Evolutionary conservation across 53 echinoderm and acorn worm species (phyloP).

Genomic region (Stichopus horrens): DNA sequence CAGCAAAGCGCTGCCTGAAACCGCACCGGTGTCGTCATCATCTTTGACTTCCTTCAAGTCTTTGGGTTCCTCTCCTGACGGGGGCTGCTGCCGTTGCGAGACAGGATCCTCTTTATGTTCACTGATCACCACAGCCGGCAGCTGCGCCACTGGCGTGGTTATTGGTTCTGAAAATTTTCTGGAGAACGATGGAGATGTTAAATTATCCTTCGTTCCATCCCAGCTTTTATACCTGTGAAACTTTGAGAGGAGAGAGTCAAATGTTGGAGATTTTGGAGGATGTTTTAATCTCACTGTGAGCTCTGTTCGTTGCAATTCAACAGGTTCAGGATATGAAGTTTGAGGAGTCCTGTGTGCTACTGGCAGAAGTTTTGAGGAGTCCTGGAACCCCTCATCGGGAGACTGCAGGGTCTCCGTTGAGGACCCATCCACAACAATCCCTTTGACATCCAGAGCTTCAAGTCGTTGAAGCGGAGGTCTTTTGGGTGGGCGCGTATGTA

Average conservation of each 20-base stretch:
- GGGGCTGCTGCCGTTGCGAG: constrained; percentile 13
- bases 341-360: background rate
- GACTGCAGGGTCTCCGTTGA: constrained; percentile 53
- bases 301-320: constrained; percentile 22
- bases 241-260: constrained; percentile 35
- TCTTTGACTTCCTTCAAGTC: background rate
- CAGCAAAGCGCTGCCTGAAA: background rate
- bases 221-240: constrained; percentile 19
- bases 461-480: constrained; percentile 33
- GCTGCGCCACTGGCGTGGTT: background rate
- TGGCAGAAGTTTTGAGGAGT: constrained; percentile 19
- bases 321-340: background rate
- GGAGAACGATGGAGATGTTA: background rate
- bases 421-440: background rate
- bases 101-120: constrained; percentile 64
- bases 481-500: background rate
- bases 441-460: constrained; percentile 13
- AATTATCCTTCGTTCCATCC: background rate
- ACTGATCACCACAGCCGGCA: constrained; percentile 58
- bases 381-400: constrained; percentile 91
- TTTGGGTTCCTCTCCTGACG: background rate
- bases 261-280: constrained; percentile 31
- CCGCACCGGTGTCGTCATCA: background rate
- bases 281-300: constrained; percentile 41
- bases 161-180: constrained; percentile 19